Base-by-base conservation (phyloP, 2,797 vertebrate genomes). In the Labeo calbasu region DNA sequence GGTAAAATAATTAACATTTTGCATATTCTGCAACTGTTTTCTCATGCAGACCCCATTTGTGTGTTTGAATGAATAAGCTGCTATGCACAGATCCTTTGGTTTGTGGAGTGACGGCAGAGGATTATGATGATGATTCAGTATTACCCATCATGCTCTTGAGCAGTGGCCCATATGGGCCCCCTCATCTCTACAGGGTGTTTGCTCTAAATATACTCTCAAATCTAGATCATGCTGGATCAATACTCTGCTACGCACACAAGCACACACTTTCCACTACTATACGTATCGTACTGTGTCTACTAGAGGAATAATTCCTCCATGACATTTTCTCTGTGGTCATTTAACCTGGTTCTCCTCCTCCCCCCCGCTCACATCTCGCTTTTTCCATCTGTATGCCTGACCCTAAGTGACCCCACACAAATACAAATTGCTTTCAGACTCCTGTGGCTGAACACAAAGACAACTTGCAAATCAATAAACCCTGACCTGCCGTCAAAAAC, bases 221-320 rank as follows among this genome's bases (percentile, higher is more conserved):
- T 87, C 85, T 87, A 90, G 89, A 89, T 85, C 86, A 87, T 50
- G 77, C 1, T 36, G 66, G 88, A 87, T 88, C 86, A 86, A 89
- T 90, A 87, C 25, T 17, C n/a, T 48, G 51, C 23, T 32, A 48
- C 69, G 46, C 32, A 57, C 69, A 65, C 32, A 83, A 43, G 50
- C 43, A 77, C 66, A 73, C 50, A 77, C 53, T 66, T 72, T 65
- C 69, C 66, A 71, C 79, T 80, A 46, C 63, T 63, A 85, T 40
- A 81, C 9, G 8, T 61, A 77, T 66, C 69, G 36, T 40, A 66
- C 76, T 43, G 43, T 46, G 40, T 63, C 43, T 75, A 73, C 23
- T 23, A n/a, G 19, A 81, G 53, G 12, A 77, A 61, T 57, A 32
- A 32, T 82, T 72, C 46, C 50, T 70, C 23, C 25, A n/a, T 61